Evolutionary conservation across 2,888 invertebrate genomes (phyloP).

Genomic region (Falcaria lacertinaria): DNA sequence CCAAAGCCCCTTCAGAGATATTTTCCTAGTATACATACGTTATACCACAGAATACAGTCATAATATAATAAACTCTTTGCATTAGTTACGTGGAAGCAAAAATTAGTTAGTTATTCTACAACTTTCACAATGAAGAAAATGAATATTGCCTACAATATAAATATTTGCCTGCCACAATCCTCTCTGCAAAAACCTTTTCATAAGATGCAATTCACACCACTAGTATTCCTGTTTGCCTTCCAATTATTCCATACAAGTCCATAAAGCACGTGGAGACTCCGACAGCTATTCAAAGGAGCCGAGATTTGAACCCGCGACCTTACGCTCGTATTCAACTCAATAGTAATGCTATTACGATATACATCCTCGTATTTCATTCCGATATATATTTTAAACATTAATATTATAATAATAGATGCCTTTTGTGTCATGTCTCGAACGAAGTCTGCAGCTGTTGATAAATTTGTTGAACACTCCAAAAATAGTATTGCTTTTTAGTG

Average conservation of each 20-base stretch:
- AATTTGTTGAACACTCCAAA: no score
- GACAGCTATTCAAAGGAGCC: not conserved
- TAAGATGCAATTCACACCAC: not conserved
- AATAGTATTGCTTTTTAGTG: no score
- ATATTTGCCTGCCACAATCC: no score
- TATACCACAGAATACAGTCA: no score
- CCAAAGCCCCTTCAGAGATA: no score
- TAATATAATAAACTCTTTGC: no score
- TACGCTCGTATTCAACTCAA: not conserved
- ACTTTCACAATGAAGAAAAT: no score
- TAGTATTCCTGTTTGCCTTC: not conserved
- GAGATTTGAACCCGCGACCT: not conserved
- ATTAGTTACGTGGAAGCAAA: no score
- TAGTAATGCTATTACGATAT: not conserved
- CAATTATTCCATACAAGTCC: not conserved
- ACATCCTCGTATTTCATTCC: not conserved
- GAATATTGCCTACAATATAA: no score
- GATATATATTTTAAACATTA: not conserved
- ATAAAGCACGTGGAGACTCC: not conserved
- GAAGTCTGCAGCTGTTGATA: not conserved
- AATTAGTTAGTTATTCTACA: no score
- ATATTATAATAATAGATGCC: not conserved
- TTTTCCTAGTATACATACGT: no score
- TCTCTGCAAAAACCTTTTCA: no score
- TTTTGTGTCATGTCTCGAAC: not conserved